Percentiles rank a stretch among this genome's conserved stretches.
These are phyloP conservation scores for Pitta sordida DNA, from an alignment of 2,113 vertebrate genomes.

Conservation along the genomic window DNA sequence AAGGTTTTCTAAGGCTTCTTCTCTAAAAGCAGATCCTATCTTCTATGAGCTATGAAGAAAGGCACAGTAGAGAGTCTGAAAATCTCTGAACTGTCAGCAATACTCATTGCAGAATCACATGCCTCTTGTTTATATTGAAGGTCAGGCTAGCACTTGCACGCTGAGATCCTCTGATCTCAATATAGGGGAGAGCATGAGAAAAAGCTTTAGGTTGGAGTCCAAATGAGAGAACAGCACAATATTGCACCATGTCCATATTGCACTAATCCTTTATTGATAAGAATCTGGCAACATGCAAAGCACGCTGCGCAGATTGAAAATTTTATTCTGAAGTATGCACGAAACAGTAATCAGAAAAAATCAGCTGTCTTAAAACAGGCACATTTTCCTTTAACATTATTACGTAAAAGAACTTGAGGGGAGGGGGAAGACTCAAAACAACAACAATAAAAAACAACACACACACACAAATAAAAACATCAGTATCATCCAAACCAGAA, in stretches of 20 bases:
- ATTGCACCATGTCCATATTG: not conserved
- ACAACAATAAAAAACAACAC: not conserved
- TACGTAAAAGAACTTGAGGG: not conserved
- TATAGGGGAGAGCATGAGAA: not conserved
- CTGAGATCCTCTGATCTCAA: not conserved
- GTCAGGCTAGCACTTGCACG: not conserved
- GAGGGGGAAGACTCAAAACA: not conserved
- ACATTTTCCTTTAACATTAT: not conserved
- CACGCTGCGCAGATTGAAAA: not conserved
- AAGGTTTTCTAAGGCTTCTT: not conserved
- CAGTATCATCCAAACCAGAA: not conserved
- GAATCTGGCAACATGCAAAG: not conserved
- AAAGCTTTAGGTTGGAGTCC: not conserved
- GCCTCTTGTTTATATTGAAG: not conserved
- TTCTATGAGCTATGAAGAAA: not conserved
- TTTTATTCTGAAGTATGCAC: not conserved
- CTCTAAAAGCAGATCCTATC: not conserved
- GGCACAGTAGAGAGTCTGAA: not conserved
- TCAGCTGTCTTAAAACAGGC: not conserved
- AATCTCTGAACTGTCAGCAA: not conserved
- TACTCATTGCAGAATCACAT: not conserved
- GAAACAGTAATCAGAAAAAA: not conserved
- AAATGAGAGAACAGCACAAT: not conserved
- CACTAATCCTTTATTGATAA: not conserved
- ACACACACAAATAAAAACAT: fast-evolving